A percentile compares a stretch with the other conserved stretches of the same genome.
Conservation (phyloP, 2,888 invertebrate genomes). For the Agriopis marginaria region DNA sequence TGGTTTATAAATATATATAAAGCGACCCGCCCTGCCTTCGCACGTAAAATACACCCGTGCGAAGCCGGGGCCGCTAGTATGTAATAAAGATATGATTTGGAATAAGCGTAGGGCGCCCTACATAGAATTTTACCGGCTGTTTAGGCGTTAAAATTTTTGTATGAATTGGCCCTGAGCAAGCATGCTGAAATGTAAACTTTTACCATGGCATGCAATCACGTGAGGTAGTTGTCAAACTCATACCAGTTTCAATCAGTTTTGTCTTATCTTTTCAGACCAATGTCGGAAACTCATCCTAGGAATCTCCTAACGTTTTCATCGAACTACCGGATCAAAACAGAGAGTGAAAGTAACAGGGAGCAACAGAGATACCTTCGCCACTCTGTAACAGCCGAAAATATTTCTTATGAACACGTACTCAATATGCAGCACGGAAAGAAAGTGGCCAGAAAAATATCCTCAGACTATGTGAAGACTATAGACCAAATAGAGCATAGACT, state of each 20-base stretch:
- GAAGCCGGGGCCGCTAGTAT: too few species aligned
- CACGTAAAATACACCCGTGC: too few species aligned
- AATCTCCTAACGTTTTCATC: conserved; percentile 60
- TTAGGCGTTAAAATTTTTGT: too few species aligned
- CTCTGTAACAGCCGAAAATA: conserved; percentile 45
- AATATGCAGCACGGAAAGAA: conserved; percentile 67
- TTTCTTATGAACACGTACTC: conserved; percentile 60
- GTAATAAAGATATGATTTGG: too few species aligned
- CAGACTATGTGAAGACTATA: conserved; percentile 73
- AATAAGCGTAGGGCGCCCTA: too few species aligned
- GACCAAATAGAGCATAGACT: conserved; percentile 58
- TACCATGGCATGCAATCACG: too few species aligned
- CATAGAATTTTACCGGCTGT: too few species aligned
- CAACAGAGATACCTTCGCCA: conserved; percentile 49
- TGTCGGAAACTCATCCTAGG: conserved; percentile 48
- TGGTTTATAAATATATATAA: too few species aligned
- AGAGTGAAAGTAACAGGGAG: conserved; percentile 46
- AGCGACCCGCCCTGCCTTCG: too few species aligned
- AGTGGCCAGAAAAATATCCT: conserved; percentile 68
- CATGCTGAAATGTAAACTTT: too few species aligned
- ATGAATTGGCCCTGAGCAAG: too few species aligned
- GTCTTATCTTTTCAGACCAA: conserved; percentile 52
- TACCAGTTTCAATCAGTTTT: neutral
- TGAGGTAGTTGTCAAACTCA: too few species aligned
- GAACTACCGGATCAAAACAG: conserved; percentile 44